phyloP scores from a whole-genome alignment of 2,888 invertebrate species.

The Sepiola atlantica region DNA sequence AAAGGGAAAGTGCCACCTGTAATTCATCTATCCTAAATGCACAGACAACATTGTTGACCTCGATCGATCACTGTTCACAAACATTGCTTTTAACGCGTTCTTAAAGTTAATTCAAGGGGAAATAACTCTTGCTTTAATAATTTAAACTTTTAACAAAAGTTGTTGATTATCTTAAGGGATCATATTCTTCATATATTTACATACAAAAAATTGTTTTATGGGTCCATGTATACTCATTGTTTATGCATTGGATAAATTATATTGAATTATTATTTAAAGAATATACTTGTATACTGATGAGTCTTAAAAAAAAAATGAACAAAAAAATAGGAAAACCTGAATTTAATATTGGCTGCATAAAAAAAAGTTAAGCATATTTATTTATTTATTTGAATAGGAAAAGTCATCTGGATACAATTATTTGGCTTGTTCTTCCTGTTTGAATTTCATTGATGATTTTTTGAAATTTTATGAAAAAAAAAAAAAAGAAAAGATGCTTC shows the following conservation, averaged over 20 bases:
- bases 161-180: conserved; percentile 20
- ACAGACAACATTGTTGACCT: not conserved
- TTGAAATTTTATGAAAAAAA: not conserved
- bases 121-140: not conserved
- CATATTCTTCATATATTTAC: not conserved
- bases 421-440: not conserved
- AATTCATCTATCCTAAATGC: not conserved
- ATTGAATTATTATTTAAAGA: not conserved
- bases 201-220: not conserved
- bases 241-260: not conserved
- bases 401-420: not conserved
- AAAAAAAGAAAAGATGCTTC: not conserved
- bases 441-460: not conserved
- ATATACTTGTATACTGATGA: not conserved
- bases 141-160: not conserved
- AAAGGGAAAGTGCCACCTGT: conserved; percentile 18
- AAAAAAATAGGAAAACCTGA: not conserved
- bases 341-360: not conserved
- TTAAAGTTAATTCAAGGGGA: not conserved
- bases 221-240: not conserved
- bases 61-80: not conserved
- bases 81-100: not conserved
- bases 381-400: not conserved
- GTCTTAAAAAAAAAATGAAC: not conserved
- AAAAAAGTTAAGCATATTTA: not conserved